Conservation (phyloP, 1,140 invertebrate species). For the Wiebesia pumilae region DNA sequence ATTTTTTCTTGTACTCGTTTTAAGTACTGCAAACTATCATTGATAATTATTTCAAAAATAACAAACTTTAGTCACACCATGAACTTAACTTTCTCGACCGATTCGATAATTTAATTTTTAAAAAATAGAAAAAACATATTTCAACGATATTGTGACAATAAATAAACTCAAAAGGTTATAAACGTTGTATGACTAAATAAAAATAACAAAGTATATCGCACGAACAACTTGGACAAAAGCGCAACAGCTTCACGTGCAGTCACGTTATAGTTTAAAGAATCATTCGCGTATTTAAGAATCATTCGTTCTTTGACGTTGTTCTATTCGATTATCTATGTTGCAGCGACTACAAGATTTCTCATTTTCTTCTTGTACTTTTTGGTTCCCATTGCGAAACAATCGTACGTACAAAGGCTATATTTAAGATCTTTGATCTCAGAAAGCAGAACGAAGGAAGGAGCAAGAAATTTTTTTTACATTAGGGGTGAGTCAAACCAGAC, state of each 20-base stretch:
- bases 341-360: background rate
- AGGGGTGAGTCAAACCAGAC: background rate
- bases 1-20: background rate
- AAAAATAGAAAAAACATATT: background rate
- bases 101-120: background rate
- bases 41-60: background rate
- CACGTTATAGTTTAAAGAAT: background rate
- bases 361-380: background rate
- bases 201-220: background rate
- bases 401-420: background rate
- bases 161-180: background rate
- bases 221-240: background rate
- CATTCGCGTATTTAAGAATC: background rate
- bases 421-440: conserved; percentile 7
- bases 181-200: background rate
- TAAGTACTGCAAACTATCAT: background rate
- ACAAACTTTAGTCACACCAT: background rate
- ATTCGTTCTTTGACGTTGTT: background rate
- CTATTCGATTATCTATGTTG: background rate
- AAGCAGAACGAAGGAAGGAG: background rate
- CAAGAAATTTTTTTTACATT: background rate
- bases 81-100: no score
- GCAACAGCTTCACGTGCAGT: background rate
- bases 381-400: background rate
- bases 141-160: background rate